Conservation (phyloP, 1,140 invertebrate genomes). For the Nasonia vitripennis region DNA sequence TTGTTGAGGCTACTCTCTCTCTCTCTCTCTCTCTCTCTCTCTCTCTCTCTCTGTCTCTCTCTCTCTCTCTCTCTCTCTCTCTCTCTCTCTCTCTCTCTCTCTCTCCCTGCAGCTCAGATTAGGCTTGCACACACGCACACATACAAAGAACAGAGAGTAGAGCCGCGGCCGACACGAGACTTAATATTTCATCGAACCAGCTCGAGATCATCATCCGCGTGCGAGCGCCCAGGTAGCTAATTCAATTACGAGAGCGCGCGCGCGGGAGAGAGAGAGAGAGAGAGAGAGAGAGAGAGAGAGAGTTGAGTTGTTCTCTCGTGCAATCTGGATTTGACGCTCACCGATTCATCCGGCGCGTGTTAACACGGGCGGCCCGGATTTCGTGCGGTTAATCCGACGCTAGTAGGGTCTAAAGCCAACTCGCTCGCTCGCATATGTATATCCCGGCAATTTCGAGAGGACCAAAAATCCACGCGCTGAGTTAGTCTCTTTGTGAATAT, state of each 20-base stretch:
- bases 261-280: not conserved
- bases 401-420: constrained; percentile 50
- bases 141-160: not conserved
- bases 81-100: no score
- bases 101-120: not conserved
- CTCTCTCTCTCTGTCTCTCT: not conserved
- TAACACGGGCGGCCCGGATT: constrained; percentile 57
- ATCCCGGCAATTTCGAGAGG: not conserved
- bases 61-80: no score
- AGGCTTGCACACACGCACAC: not conserved
- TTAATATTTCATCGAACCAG: constrained; percentile 38
- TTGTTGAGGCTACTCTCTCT: not conserved
- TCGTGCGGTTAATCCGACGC: constrained; percentile 55
- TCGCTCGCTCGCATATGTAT: not conserved
- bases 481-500: not conserved
- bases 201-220: constrained; percentile 23
- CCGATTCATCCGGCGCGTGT: constrained; percentile 58
- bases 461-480: not conserved
- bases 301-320: constrained; percentile 51
- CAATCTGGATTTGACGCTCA: constrained; percentile 62
- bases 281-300: not conserved
- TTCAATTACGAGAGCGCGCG: constrained; percentile 10
- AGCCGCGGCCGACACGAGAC: not conserved
- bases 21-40: no score
- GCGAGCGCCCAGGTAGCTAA: constrained; percentile 1